Evolutionary conservation across 2,113 vertebrate genomes (phyloP).

Genomic region (Taurulus bubalis): DNA sequence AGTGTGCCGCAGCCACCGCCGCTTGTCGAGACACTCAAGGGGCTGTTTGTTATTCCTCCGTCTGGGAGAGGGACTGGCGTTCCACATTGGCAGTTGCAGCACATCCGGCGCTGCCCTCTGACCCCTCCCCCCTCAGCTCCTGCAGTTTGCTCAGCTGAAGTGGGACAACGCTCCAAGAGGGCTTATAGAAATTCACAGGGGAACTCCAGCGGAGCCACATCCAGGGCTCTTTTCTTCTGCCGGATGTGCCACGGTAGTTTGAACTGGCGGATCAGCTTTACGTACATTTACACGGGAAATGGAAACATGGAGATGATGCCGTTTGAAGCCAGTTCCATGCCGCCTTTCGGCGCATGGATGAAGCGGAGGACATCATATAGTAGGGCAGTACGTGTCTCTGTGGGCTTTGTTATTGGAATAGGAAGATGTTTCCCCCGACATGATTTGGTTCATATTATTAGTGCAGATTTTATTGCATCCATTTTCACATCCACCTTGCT

Average conservation of each 20-base stretch:
- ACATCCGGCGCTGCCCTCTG: conserved; percentile 62
- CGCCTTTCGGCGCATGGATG: conserved; percentile 1
- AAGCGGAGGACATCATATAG: conserved; percentile 21
- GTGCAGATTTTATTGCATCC: not conserved
- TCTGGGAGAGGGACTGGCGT: conserved; percentile 66
- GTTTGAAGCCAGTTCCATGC: conserved; percentile 29
- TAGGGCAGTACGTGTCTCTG: not conserved
- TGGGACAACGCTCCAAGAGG: conserved; percentile 56
- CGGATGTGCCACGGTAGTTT: conserved; percentile 39
- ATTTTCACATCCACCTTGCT: not conserved
- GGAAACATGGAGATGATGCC: conserved; percentile 30
- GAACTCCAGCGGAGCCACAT: conserved; percentile 18
- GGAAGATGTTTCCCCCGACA: not conserved
- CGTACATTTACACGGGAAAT: conserved; percentile 56
- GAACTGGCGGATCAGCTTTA: conserved; percentile 48
- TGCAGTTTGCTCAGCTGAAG: conserved; percentile 72
- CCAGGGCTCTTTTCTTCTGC: conserved; percentile 49
- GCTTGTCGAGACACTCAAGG: conserved; percentile 65
- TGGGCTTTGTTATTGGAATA: not conserved
- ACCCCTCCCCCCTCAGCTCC: conserved; percentile 63
- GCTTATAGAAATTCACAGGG: conserved; percentile 58
- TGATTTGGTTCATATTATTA: not conserved
- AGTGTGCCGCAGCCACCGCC: conserved; percentile 42
- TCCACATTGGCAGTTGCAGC: conserved; percentile 70
- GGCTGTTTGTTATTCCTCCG: conserved; percentile 73